phyloP scores from a whole-genome alignment of 2,797 vertebrate species.

The Buphagus erythrorhynchus region DNA sequence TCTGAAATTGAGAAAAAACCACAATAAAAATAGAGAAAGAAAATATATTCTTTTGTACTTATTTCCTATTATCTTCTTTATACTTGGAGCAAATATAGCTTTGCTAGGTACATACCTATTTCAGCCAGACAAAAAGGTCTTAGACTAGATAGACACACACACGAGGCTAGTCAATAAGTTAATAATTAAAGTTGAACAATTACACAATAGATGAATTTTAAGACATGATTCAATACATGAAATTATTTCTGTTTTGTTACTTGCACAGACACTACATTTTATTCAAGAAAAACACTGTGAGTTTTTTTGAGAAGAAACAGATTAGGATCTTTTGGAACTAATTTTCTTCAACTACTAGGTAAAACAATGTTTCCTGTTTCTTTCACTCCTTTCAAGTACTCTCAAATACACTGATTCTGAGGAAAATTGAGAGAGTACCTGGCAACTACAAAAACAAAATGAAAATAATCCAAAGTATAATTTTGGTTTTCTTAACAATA shows the following conservation, averaged over 20 bases:
- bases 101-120: background rate
- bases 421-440: background rate
- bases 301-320: background rate
- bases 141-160: background rate
- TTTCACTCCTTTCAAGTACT: background rate
- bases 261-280: background rate
- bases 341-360: background rate
- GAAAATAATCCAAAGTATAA: background rate
- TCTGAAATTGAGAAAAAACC: background rate
- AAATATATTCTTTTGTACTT: background rate
- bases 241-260: background rate
- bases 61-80: background rate
- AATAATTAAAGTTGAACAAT: background rate
- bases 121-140: background rate
- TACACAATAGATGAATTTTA: background rate
- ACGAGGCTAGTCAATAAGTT: background rate
- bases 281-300: background rate
- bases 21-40: background rate
- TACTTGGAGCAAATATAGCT: background rate
- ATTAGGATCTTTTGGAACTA: background rate
- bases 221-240: background rate
- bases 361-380: background rate
- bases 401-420: background rate
- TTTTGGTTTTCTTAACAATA: background rate
- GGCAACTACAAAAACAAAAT: background rate